Conservation (phyloP, 2,113 vertebrate genomes). For the Cyanistes caeruleus region DNA sequence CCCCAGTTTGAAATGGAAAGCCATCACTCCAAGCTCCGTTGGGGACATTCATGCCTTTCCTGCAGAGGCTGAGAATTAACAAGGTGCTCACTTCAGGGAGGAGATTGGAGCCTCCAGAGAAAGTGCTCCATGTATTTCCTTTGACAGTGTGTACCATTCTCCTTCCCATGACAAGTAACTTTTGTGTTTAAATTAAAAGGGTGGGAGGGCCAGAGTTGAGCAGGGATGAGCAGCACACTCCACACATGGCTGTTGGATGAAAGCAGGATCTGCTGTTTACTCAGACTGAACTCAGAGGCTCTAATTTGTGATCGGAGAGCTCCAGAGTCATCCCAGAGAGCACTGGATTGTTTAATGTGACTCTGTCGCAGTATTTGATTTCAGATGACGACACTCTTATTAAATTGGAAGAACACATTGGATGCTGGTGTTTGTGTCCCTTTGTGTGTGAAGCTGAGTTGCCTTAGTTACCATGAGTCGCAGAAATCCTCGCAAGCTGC, state of each 20-base stretch:
- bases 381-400: not conserved
- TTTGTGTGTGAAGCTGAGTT: conserved; percentile 33
- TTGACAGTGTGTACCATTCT: not conserved
- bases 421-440: not conserved
- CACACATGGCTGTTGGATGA: not conserved
- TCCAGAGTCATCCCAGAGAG: not conserved
- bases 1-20: not conserved
- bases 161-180: not conserved
- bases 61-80: not conserved
- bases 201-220: not conserved
- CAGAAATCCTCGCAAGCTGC: not conserved
- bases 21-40: not conserved
- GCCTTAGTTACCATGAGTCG: conserved; percentile 35
- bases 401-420: not conserved
- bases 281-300: not conserved
- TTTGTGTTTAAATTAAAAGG: not conserved
- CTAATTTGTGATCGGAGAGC: not conserved
- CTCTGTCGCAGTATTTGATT: not conserved
- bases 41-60: not conserved
- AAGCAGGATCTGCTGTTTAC: not conserved
- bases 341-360: not conserved
- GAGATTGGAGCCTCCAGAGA: not conserved
- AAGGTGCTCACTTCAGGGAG: not conserved
- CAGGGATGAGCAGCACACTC: not conserved
- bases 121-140: not conserved